Evolutionary conservation across 2,113 vertebrate genomes (phyloP).

Genomic region (Nannospalax galili): DNA sequence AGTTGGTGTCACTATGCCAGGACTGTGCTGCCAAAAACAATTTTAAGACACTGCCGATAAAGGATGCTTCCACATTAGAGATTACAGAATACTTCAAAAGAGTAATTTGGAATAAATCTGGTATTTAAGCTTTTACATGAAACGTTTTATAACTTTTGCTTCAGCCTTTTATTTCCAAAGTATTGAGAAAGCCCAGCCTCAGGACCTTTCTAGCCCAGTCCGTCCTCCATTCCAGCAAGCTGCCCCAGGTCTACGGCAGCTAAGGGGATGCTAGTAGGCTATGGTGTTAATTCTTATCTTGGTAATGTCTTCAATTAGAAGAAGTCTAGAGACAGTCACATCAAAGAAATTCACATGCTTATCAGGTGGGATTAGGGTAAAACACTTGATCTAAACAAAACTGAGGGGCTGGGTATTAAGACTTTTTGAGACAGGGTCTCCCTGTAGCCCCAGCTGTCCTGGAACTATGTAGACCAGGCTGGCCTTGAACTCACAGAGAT

Average conservation of each 20-base stretch:
- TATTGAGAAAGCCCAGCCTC: neutral
- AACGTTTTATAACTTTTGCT: neutral
- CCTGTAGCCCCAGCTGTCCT: too few relatives aligned
- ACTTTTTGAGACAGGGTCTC: too few relatives aligned
- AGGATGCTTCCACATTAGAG: neutral
- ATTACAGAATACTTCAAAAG: neutral
- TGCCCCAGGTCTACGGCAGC: rapidly evolving
- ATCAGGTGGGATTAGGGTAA: neutral
- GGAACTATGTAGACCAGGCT: too few relatives aligned
- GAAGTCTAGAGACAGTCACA: neutral
- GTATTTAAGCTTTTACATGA: neutral
- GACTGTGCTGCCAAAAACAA: neutral
- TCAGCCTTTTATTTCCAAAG: neutral
- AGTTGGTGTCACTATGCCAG: neutral
- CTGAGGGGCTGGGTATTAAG: neutral
- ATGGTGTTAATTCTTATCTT: neutral
- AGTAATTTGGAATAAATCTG: neutral
- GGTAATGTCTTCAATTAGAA: neutral
- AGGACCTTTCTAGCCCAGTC: neutral
- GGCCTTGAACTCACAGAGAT: too few relatives aligned
- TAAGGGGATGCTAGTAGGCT: neutral
- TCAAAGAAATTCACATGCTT: neutral
- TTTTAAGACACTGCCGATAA: neutral
- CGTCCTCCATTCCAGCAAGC: neutral
- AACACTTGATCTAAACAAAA: neutral